Evolutionary conservation across 1,140 invertebrate species (phyloP), one percentile per base, ranked within the genome.

Genomic region (Oncopeltus fasciatus): DNA sequence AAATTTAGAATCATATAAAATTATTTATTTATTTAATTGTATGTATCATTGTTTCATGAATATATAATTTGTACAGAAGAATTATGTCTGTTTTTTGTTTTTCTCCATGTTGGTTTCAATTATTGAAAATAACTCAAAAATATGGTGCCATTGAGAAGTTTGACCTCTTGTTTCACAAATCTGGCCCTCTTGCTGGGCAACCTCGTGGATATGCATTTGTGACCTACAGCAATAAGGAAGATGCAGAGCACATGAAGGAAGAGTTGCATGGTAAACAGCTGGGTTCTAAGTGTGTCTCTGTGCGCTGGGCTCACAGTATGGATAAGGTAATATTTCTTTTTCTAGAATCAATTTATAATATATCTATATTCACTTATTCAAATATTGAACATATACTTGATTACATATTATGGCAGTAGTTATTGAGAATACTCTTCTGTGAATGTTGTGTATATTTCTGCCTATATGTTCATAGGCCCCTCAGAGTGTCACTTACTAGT

Each of bases 171-270:
- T 94, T 92, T 73, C 90, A 95, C 73, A 90, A 90, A 66, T 83
- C 82, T 64, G 92, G 92, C 60, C 88, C 90, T 57, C 81, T 88
- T 69, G 83, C 84, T 69, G 92, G 91, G 47, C 88, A 90, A 72
- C 88, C 92, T 0, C 76, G 90, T 66, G 92, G 92, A n/a, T 95
- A 94, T 73, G 91, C 90, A 31, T 95, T 95, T 75, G 87, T 92
- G 26, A 94, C 90, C 0, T 95, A 87, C 70, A 79, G 83, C 68
- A 76, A 75, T 69, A 74, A 78, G 56, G 78, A 82, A 66, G 82
- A 85, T 69, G 85, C 86, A 1, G 70, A 78, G 28, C 74, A 71
- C 64, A 87, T 87, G 0, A 82, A 85, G 74, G 74, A 79, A 44
- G 78, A 78, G 60, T 72, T 93, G 58, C 82, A 93, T 75, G 88